Evolutionary conservation across 2,113 vertebrate genomes (phyloP), one percentile per base, ranked within the genome.

Genomic region (Ammodytes marinus): DNA sequence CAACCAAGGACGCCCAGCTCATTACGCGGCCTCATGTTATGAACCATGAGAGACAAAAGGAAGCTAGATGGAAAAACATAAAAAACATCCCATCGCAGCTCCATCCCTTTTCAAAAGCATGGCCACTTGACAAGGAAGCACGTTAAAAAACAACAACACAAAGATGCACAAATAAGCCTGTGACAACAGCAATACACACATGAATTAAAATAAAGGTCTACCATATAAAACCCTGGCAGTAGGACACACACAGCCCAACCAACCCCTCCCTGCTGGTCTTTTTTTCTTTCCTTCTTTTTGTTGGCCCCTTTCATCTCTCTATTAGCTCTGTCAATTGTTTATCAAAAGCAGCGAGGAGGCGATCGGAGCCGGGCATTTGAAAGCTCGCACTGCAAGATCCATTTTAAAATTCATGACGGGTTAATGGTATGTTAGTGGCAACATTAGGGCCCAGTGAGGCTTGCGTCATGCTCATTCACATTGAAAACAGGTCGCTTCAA

Each of bases 351-450:
- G 78, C n/a, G 40, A 57, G 79, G 86, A 86, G 84, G 85, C 83
- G 74, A 90, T 80, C 27, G 40, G 71, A 64, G 80, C 82, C 78
- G 77, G 89, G 89, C 89, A 79, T 93, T 93, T 92, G 91, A 94
- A 93, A 94, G 93, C 90, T 77, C 3, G 10, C 8, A 79, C 89
- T 80, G 84, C 46, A 55, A 89, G 86, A 91, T 84, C 76, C 84
- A 68, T 91, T 95, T 95, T 93, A 89, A 94, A 94, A 95, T 95
- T 92, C 92, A 94, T 96, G 95, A 94, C 85, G 78, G 92, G 93
- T 94, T 95, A 95, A 94, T 95, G 91, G 92, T 95, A 94, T 93
- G 93, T 95, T 94, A 93, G 93, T 91, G 89, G 90, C 89, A 89
- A 91, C 91, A 90, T 95, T 92, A 91, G 90, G 90, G 90, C 74